A percentile compares a stretch with the other conserved stretches of the same genome.
Evolutionary conservation across 2,797 vertebrate species (phyloP).

Genomic region (Tragopan temminckii): DNA sequence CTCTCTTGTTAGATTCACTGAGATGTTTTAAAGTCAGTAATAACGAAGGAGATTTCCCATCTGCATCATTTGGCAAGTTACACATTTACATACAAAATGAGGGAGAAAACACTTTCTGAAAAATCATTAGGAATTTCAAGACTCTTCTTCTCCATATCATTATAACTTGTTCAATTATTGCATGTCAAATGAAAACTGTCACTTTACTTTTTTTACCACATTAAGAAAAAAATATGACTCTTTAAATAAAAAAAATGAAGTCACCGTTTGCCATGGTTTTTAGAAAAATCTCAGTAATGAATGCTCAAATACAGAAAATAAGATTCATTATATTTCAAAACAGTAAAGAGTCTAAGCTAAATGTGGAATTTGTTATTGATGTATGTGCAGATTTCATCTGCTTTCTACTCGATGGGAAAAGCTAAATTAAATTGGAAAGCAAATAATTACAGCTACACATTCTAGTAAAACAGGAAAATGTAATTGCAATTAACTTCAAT

Average conservation of each 20-base stretch:
- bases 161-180: constrained; percentile 1
- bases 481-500: not conserved
- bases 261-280: not conserved
- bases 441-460: not conserved
- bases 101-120: not conserved
- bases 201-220: not conserved
- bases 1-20: not conserved
- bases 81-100: not conserved
- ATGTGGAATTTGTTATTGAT: not conserved
- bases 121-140: not conserved
- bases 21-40: not conserved
- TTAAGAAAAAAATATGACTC: not conserved
- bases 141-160: not conserved
- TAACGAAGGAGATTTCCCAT: not conserved
- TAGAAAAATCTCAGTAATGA: constrained; percentile 12
- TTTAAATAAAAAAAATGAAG: constrained; percentile 24
- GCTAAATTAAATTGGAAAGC: not conserved
- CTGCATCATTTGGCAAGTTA: not conserved
- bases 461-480: not conserved
- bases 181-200: not conserved
- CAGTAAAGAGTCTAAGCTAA: not conserved
- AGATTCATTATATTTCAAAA: not conserved
- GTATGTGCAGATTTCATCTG: not conserved
- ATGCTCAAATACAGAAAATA: not conserved
- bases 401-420: not conserved